A percentile compares a stretch with the other conserved stretches of the same genome.
phyloP scores from a whole-genome alignment of 2,797 vertebrate species.

The Rhinichthys osculus region DNA sequence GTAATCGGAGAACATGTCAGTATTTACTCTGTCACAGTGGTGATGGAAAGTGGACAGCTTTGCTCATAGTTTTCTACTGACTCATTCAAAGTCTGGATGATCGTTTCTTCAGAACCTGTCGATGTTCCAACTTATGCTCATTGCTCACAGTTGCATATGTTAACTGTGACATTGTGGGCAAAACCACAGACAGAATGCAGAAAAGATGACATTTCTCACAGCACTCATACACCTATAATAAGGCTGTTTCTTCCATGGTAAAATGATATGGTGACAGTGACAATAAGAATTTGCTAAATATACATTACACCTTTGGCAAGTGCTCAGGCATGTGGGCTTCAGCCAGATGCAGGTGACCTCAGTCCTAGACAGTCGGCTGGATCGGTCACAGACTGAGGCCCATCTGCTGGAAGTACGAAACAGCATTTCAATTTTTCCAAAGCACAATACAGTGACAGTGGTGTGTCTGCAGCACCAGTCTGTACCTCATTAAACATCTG shows the following conservation, averaged over 20 bases:
- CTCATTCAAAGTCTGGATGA: not conserved
- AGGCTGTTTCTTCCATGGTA: not conserved
- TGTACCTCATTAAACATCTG: constrained; percentile 18
- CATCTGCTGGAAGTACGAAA: constrained; percentile 17
- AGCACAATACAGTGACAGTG: constrained; percentile 32
- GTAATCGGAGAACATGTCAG: not conserved
- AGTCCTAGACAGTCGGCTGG: constrained; percentile 18
- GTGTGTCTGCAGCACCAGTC: not conserved
- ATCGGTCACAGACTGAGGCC: constrained; percentile 27
- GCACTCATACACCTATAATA: not conserved
- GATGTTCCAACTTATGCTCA: not conserved
- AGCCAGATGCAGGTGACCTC: not conserved
- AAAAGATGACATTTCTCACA: not conserved
- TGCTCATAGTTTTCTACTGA: constrained; percentile 2
- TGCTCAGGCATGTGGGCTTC: not conserved
- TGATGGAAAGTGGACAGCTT: not conserved
- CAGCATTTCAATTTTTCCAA: constrained; percentile 40
- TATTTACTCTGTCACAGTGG: not conserved
- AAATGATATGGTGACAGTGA: not conserved
- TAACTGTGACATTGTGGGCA: constrained; percentile 37
- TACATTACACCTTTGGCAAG: constrained; percentile 5
- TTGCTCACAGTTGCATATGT: not conserved
- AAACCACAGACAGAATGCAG: not conserved
- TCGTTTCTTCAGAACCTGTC: not conserved
- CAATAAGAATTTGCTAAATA: not conserved